These are phyloP conservation scores for Nasonovia ribisnigri DNA, from an alignment of 2,888 invertebrate species.

Conservation along the genomic window DNA sequence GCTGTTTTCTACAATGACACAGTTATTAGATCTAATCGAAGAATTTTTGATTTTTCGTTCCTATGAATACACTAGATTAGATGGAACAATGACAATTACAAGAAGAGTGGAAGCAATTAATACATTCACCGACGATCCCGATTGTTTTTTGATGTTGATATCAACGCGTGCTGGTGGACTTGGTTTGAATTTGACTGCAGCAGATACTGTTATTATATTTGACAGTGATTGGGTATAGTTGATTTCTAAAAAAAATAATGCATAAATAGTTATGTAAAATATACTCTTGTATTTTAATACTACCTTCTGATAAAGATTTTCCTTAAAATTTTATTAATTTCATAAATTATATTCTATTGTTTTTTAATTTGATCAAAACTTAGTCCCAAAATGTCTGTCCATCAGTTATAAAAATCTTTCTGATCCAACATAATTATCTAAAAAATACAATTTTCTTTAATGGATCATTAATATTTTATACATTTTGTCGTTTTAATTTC, in stretches of 20 bases:
- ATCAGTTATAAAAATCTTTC: neutral
- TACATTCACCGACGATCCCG: slow-evolving; percentile 72
- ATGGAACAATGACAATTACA: slow-evolving; percentile 73
- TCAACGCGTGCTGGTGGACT: slow-evolving; percentile 81
- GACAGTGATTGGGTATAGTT: slow-evolving; percentile 76
- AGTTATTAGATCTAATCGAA: slow-evolving; percentile 77
- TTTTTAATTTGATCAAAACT: neutral
- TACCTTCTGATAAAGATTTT: neutral
- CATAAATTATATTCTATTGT: neutral
- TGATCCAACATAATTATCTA: neutral
- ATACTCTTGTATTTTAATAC: neutral
- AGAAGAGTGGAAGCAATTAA: slow-evolving; percentile 72
- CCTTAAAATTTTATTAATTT: neutral
- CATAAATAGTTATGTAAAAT: neutral
- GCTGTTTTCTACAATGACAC: slow-evolving; percentile 77
- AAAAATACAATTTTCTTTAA: neutral
- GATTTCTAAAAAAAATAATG: neutral
- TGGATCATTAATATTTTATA: neutral
- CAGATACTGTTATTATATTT: slow-evolving; percentile 80
- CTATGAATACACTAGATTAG: slow-evolving; percentile 74
- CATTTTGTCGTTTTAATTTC: neutral
- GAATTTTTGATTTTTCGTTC: slow-evolving; percentile 73
- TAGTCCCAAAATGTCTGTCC: neutral
- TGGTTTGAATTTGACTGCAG: slow-evolving; percentile 77
- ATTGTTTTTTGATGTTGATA: slow-evolving; percentile 75